Evolutionary conservation across 2,888 invertebrate species (phyloP).

Genomic region (Lochmaea capreae): DNA sequence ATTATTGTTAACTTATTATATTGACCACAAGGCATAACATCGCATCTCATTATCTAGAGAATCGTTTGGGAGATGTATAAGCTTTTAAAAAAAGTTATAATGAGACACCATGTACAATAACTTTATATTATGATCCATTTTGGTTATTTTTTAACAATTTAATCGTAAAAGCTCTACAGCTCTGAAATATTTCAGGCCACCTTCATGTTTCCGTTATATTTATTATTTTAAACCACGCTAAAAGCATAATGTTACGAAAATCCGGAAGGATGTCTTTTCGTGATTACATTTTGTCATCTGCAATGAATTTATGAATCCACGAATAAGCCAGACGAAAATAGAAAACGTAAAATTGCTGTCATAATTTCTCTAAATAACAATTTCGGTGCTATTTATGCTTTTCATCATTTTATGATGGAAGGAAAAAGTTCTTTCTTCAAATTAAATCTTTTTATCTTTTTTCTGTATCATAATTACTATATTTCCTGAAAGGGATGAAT

Average conservation of each 20-base stretch:
- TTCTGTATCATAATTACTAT: no score
- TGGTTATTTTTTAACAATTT: slow-evolving; percentile 23
- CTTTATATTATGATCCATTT: not conserved
- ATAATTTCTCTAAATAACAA: slow-evolving; percentile 8
- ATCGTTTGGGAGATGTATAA: no score
- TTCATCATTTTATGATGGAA: no score
- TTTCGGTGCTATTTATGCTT: not conserved
- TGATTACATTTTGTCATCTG: slow-evolving; percentile 25
- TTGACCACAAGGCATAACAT: no score
- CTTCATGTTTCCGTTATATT: not conserved
- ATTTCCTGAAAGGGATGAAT: no score
- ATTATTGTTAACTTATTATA: no score
- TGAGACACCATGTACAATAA: no score
- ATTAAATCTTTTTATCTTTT: no score
- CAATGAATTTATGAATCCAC: slow-evolving; percentile 30
- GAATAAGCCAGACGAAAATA: not conserved
- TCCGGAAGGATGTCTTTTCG: slow-evolving; percentile 21
- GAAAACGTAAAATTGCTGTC: not conserved
- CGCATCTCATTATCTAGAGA: no score
- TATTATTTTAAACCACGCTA: slow-evolving; percentile 5
- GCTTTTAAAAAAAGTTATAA: no score
- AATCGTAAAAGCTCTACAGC: slow-evolving; percentile 23
- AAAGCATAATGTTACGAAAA: slow-evolving; percentile 18
- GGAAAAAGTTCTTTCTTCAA: no score
- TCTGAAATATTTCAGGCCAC: not conserved